phyloP scores from a whole-genome alignment of 2,888 invertebrate genomes.

The Agrochola lota region DNA sequence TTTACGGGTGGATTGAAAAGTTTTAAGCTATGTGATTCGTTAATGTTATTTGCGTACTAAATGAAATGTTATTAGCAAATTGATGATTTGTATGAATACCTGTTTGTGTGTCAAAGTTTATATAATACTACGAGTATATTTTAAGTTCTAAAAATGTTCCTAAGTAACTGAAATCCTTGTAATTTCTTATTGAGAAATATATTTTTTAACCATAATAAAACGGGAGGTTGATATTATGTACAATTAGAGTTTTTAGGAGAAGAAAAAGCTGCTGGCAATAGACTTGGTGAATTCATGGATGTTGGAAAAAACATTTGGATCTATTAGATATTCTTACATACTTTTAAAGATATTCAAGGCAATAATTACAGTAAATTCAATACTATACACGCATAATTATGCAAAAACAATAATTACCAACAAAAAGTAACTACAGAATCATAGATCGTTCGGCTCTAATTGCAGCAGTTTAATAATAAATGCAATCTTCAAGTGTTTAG shows the following conservation, averaged over 20 bases:
- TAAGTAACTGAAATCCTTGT: too few species aligned
- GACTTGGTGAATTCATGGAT: not conserved
- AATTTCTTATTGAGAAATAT: too few species aligned
- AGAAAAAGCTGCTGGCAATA: not conserved
- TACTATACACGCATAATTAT: not conserved
- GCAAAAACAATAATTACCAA: slow-evolving; percentile 24
- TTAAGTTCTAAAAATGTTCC: too few species aligned
- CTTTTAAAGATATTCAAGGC: not conserved
- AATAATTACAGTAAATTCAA: not conserved
- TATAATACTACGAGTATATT: too few species aligned
- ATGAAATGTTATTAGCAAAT: too few species aligned
- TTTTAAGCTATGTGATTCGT: too few species aligned
- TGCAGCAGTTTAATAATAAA: slow-evolving; percentile 41
- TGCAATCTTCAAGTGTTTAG: slow-evolving; percentile 34
- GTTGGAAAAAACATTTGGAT: not conserved
- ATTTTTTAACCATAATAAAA: not conserved
- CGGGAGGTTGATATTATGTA: not conserved
- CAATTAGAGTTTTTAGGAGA: not conserved
- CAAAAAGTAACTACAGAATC: slow-evolving; percentile 3
- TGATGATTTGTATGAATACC: too few species aligned
- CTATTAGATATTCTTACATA: not conserved
- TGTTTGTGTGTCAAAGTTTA: too few species aligned
- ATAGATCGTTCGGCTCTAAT: slow-evolving; percentile 38
- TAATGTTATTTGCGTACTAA: too few species aligned
- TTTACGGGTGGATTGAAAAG: too few species aligned